These are phyloP conservation scores for Limnephilus rhombicus DNA, from an alignment of 2,888 invertebrate species.

Conservation along the genomic window DNA sequence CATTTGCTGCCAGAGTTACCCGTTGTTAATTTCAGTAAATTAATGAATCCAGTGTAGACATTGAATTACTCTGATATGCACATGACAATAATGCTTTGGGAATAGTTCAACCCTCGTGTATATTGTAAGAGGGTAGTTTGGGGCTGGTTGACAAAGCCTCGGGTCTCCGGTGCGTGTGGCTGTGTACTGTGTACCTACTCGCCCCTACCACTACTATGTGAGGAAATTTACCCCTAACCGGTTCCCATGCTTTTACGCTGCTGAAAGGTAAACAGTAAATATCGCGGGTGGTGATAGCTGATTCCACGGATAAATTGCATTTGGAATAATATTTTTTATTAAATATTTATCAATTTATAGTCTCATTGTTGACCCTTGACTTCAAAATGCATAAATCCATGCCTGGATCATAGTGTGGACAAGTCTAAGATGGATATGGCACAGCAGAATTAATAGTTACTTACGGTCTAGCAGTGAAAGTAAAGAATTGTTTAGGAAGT, in stretches of 20 bases:
- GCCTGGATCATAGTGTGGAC: too few species aligned
- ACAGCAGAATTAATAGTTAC: too few species aligned
- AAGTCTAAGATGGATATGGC: too few species aligned
- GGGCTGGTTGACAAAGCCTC: slow-evolving; percentile 12
- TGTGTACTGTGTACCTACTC: not conserved
- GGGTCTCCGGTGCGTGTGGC: slow-evolving; percentile 34
- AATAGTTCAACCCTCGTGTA: slow-evolving; percentile 37
- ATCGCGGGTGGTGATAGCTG: not conserved
- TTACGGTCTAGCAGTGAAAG: too few species aligned
- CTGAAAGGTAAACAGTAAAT: not conserved
- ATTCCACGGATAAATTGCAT: not conserved
- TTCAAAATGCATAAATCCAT: too few species aligned
- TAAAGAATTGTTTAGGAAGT: too few species aligned
- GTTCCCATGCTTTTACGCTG: slow-evolving; percentile 37
- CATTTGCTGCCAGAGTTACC: not conserved
- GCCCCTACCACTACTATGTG: not conserved
- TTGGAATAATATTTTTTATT: too few species aligned
- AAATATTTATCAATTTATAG: too few species aligned
- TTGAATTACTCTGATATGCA: slow-evolving; percentile 36
- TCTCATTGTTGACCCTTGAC: too few species aligned
- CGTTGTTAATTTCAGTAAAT: not conserved
- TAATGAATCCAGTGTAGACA: slow-evolving; percentile 29
- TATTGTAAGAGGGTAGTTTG: not conserved
- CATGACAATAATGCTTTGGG: slow-evolving; percentile 49
- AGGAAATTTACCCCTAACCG: not conserved